These are phyloP conservation scores for Hyposoter didymator DNA, from an alignment of 2,888 invertebrate genomes.

Conservation along the genomic window DNA sequence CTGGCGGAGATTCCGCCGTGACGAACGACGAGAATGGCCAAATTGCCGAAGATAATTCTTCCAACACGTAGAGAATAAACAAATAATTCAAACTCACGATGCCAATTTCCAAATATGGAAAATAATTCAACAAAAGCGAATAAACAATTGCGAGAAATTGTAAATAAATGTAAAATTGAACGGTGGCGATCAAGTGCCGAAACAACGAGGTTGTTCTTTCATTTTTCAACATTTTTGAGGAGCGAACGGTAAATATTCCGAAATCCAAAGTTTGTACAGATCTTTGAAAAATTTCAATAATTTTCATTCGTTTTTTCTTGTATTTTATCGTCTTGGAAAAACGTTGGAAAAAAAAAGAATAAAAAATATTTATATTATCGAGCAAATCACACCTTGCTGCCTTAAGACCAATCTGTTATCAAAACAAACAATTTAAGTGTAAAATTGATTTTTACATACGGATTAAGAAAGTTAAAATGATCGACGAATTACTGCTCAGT, in stretches of 20 bases:
- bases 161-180: slow-evolving; percentile 42
- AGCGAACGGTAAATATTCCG: slow-evolving; percentile 17
- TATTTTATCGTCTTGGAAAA: slow-evolving; percentile 1
- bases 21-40: slow-evolving; percentile 19
- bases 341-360: slow-evolving; percentile 6
- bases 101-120: not conserved
- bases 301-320: not conserved
- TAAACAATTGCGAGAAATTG: not conserved
- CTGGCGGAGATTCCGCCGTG: slow-evolving; percentile 18
- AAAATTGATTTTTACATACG: slow-evolving; percentile 8
- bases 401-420: slow-evolving; percentile 59
- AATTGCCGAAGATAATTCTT: not conserved
- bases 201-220: slow-evolving; percentile 15
- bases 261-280: slow-evolving; percentile 32
- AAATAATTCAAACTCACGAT: slow-evolving; percentile 16
- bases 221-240: not conserved
- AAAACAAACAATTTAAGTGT: slow-evolving; percentile 28
- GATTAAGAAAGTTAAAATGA: not conserved
- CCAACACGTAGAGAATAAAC: slow-evolving; percentile 23
- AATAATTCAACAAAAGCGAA: slow-evolving; percentile 11
- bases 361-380: slow-evolving; percentile 16
- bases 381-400: slow-evolving; percentile 50
- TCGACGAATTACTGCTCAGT: not conserved
- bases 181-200: slow-evolving; percentile 16
- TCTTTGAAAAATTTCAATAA: slow-evolving; percentile 4